Conservation (phyloP, 2,113 vertebrate genomes). For the Chlamydotis undulata region DNA sequence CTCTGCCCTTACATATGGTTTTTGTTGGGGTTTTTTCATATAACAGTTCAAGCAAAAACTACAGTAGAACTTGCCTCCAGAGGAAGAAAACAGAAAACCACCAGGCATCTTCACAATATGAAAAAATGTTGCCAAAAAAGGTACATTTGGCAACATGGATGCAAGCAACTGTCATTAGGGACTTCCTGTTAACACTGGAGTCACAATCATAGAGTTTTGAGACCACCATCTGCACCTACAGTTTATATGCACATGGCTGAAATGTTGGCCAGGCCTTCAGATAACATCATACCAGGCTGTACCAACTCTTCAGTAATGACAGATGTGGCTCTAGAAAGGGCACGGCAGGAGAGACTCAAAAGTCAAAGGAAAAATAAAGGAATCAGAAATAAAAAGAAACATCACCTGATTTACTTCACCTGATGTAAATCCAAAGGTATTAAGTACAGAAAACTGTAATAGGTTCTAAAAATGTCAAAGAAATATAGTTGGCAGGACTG, state of each 20-base stretch:
- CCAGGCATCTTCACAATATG: not conserved
- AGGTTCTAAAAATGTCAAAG: not conserved
- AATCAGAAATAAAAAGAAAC: not conserved
- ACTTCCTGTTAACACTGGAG: not conserved
- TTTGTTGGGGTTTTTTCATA: fast-evolving
- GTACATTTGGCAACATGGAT: not conserved
- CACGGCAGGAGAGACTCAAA: not conserved
- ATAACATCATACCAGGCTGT: not conserved
- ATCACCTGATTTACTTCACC: no score
- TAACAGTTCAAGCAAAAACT: not conserved
- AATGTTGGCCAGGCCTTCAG: not conserved
- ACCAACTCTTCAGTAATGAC: fast-evolving
- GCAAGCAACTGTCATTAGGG: not conserved
- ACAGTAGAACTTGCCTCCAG: not conserved
- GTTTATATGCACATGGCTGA: not conserved
- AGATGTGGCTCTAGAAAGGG: not conserved
- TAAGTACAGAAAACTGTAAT: not conserved
- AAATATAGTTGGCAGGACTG: not conserved
- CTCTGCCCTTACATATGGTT: not conserved
- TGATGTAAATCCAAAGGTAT: not conserved
- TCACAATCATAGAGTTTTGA: not conserved
- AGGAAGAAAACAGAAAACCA: not conserved
- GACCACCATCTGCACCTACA: fast-evolving
- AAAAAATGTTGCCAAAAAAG: not conserved
- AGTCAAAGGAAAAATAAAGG: not conserved